Evolutionary conservation across 2,888 invertebrate genomes (phyloP), one percentile per base, ranked within the genome.

Genomic region (Orchestes rusci): DNA sequence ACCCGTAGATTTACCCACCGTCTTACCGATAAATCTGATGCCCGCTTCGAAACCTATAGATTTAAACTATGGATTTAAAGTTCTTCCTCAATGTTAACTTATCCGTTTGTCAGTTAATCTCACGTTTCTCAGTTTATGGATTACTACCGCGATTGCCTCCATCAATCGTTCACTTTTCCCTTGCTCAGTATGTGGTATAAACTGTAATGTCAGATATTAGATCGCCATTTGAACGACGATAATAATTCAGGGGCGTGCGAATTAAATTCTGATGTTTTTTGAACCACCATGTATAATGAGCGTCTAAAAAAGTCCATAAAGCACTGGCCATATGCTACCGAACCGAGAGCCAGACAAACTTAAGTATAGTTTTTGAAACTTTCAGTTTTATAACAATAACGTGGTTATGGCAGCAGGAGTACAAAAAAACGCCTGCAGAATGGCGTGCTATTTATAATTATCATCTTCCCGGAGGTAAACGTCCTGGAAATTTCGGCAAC

Each of bases 91-190:
- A 46, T 43, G 39, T 43, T 50, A 50, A 45, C 38, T 46, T 46
- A 50, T 45, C 50, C 43, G 32, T 46, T 50, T 50, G 50, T 50
- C 50, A 50, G 45, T 46, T 45, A 45, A 45, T 43, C 45, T 50
- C 50, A 50, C 50, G 50, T 50, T 50, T 50, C 45, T 50, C 34
- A 34, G 36, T 50, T 50, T 50, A 50, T 50, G 50, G 45, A 50
- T 50, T 50, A 45, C 45, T 46, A 30, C 45, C 36, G 32, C 42
- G 45, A 50, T 50, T 50, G 40, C 50, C 43, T 42, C 33, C 45
- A 50, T 50, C 50, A 50, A 50, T 50, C 45, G 45, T 50, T 42
- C 28, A 42, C 33, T 46, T 49, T 43, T 49, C 45, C 32, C 35
- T n/a, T 16, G 42, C 45, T 19, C 50, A 39, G 45, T 43, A 50